Conservation (phyloP, 2,113 vertebrate species). For the Pseudolaguvia tuberculata region DNA sequence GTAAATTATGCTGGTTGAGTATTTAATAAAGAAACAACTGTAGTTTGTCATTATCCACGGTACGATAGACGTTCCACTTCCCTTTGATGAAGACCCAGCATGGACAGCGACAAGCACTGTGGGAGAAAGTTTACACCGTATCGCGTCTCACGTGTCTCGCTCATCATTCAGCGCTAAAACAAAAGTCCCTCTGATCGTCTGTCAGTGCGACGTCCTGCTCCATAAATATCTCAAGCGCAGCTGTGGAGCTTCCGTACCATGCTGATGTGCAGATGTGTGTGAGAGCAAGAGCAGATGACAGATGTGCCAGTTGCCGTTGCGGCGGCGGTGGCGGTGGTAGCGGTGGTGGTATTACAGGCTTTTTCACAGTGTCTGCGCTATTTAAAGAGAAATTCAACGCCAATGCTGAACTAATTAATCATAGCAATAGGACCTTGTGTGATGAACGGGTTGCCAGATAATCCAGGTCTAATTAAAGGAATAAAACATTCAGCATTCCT, state of each 20-base stretch:
- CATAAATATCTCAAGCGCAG: neutral
- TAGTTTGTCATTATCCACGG: neutral
- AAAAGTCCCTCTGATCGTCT: constrained; percentile 44
- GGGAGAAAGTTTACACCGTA: neutral
- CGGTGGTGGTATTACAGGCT: neutral
- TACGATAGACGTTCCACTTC: neutral
- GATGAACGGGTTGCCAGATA: constrained; percentile 1
- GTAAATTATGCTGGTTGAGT: neutral
- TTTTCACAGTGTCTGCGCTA: neutral
- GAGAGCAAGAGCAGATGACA: neutral
- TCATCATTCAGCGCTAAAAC: constrained; percentile 15
- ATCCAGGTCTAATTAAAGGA: neutral
- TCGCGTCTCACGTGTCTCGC: constrained; percentile 21
- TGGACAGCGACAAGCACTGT: neutral
- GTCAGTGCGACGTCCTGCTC: constrained; percentile 24
- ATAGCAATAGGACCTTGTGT: too few species aligned
- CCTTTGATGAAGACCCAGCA: neutral
- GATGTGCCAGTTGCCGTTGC: neutral
- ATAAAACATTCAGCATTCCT: too few species aligned
- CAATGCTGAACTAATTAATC: neutral
- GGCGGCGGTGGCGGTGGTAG: neutral
- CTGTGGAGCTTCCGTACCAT: constrained; percentile 22
- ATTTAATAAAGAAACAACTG: neutral
- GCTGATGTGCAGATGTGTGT: constrained; percentile 15
- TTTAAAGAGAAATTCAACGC: neutral